Evolutionary conservation across 30 jellyfish, hydroid and myxozoan genomes (phyloP).

Genomic region (Hydractinia echinata): DNA sequence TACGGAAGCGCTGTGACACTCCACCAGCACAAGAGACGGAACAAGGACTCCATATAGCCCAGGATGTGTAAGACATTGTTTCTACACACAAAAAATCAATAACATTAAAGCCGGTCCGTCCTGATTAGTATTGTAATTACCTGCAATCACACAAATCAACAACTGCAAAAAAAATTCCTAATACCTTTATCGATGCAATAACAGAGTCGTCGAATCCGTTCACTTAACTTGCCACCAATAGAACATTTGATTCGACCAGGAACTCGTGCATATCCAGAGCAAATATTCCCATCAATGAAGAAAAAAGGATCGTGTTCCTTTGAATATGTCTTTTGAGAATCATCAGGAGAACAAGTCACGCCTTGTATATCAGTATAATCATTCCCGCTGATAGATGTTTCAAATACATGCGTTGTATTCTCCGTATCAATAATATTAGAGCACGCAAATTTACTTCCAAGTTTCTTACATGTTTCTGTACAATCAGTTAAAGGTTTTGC

Average conservation of each 20-base stretch:
- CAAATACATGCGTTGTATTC: not conserved
- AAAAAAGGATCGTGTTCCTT: not conserved
- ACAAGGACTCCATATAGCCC: slow-evolving; percentile 30
- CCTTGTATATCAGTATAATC: not conserved
- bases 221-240: not conserved
- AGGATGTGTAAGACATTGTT: not conserved
- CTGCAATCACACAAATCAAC: not conserved
- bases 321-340: not conserved
- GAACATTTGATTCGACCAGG: slow-evolving; percentile 14
- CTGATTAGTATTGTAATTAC: not conserved
- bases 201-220: not conserved
- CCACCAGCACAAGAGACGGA: slow-evolving; percentile 4
- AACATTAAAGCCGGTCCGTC: not conserved
- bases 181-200: slow-evolving; percentile 16
- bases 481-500: not conserved
- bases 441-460: not conserved
- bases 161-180: not conserved
- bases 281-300: not conserved
- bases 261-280: not conserved
- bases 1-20: not conserved
- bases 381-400: not conserved
- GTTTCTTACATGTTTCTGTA: not conserved
- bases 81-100: not conserved
- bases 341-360: slow-evolving; percentile 10
- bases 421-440: not conserved